phyloP scores from a whole-genome alignment of 2,797 vertebrate species.

The Synaphobranchus kaupii region DNA sequence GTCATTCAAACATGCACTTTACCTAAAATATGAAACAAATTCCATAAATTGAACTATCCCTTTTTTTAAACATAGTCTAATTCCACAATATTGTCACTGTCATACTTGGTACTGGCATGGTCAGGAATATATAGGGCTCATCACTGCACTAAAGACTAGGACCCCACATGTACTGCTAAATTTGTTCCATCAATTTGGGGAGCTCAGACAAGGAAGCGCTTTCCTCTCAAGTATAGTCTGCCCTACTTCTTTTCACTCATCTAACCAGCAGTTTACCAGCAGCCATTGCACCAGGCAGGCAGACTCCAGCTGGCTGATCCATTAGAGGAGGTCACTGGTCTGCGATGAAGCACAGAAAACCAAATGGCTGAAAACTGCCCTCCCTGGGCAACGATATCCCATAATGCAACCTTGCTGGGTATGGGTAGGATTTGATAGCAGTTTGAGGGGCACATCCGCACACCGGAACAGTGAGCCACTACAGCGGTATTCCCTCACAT shows the following conservation, averaged over 20 bases:
- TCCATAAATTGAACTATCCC: no score
- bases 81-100: no score
- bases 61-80: no score
- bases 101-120: no score
- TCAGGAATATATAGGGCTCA: no score
- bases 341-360: not conserved
- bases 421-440: not conserved
- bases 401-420: not conserved
- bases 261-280: not conserved
- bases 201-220: no score
- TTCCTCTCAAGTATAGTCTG: not conserved
- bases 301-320: not conserved
- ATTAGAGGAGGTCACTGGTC: not conserved
- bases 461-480: not conserved
- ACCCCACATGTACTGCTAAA: no score
- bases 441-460: not conserved
- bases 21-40: no score
- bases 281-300: not conserved
- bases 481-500: not conserved
- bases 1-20: no score
- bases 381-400: not conserved
- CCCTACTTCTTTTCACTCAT: not conserved
- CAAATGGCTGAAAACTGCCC: not conserved
- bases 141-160: no score
- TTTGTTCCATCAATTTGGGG: no score